These are phyloP conservation scores for Cerastoderma edule DNA, from an alignment of 2,888 invertebrate species.

Conservation along the genomic window DNA sequence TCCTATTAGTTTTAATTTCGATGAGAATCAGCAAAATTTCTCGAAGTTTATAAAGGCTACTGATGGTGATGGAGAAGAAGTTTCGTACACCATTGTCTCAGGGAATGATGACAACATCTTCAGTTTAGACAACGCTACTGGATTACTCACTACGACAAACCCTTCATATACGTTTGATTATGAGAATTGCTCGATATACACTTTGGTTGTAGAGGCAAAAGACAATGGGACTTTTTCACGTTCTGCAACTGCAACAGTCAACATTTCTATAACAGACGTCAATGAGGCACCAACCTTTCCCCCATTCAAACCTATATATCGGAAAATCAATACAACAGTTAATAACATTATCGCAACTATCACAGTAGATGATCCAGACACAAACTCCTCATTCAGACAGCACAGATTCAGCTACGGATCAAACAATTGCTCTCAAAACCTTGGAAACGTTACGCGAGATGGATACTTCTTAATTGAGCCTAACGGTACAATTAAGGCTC, in stretches of 20 bases:
- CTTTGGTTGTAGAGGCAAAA: conserved; percentile 3
- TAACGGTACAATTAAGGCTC: conserved; percentile 4
- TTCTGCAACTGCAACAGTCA: conserved; percentile 1
- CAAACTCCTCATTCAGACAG: neutral
- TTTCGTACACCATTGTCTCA: conserved; percentile 8
- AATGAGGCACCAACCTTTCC: conserved; percentile 17
- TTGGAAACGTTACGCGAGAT: neutral
- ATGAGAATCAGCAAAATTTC: conserved; percentile 10
- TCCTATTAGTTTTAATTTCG: neutral
- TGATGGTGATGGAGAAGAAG: conserved; percentile 25
- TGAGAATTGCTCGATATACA: neutral
- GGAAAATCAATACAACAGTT: conserved; percentile 18
- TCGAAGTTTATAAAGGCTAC: neutral
- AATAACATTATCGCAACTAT: conserved; percentile 4
- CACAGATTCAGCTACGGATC: neutral
- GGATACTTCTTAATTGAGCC: conserved; percentile 4
- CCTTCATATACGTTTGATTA: conserved; percentile 13
- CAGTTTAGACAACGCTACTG: neutral
- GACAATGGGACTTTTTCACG: conserved; percentile 14
- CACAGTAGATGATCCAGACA: conserved; percentile 13
- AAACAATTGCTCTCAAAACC: too few species aligned
- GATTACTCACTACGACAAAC: conserved; percentile 2
- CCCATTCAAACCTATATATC: neutral
- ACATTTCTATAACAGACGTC: conserved; percentile 3
- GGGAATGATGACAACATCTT: neutral